Percentiles rank a stretch among this genome's conserved stretches.
These are phyloP conservation scores for Pelobates fuscus DNA, from an alignment of 2,113 vertebrate genomes.

Conservation along the genomic window DNA sequence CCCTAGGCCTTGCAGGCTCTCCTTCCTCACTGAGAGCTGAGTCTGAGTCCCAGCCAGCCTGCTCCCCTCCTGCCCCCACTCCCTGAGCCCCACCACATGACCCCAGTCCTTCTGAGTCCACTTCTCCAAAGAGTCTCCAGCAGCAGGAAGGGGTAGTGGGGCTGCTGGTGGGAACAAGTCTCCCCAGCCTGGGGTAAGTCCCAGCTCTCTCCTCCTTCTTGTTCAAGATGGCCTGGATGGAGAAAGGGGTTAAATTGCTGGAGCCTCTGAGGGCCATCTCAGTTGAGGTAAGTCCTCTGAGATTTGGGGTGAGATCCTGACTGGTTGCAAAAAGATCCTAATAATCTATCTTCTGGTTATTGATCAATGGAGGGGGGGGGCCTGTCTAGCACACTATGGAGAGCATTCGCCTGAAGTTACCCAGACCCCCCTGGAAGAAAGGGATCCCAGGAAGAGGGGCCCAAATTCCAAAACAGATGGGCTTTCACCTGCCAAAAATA, in stretches of 20 bases:
- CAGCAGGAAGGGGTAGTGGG: slow-evolving; percentile 72
- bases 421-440: not conserved
- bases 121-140: slow-evolving; percentile 84
- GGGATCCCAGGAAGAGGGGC: not conserved
- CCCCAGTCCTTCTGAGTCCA: slow-evolving; percentile 58
- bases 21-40: slow-evolving; percentile 74
- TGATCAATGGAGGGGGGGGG: slow-evolving; percentile 1
- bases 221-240: slow-evolving; percentile 92
- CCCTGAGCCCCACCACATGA: slow-evolving; percentile 57
- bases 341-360: no score
- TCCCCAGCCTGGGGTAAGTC: slow-evolving; percentile 52
- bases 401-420: slow-evolving; percentile 6
- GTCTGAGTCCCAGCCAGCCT: slow-evolving; percentile 75
- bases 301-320: not conserved
- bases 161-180: slow-evolving; percentile 44
- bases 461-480: no score
- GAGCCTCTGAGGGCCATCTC: slow-evolving; percentile 79
- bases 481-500: no score
- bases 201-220: slow-evolving; percentile 78
- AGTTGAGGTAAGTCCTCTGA: not conserved
- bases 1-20: slow-evolving; percentile 1
- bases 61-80: slow-evolving; percentile 64
- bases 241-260: slow-evolving; percentile 85
- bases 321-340: slow-evolving; percentile 25
- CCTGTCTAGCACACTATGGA: not conserved